A percentile compares a stretch with the other conserved stretches of the same genome.
Evolutionary conservation across 2,113 vertebrate genomes (phyloP).

Genomic region (Recurvirostra avosetta): DNA sequence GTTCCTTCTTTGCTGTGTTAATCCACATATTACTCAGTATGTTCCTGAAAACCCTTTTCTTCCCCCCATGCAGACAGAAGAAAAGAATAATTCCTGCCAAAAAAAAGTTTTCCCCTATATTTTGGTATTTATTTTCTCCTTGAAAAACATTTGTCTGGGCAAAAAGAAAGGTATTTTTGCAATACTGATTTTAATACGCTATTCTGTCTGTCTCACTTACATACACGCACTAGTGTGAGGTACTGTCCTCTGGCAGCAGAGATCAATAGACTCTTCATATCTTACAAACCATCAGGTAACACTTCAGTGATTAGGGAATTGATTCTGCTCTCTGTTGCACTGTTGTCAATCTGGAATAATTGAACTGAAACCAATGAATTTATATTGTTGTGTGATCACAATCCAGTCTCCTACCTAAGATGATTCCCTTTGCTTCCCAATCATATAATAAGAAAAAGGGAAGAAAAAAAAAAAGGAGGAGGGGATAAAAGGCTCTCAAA

Average conservation of each 20-base stretch:
- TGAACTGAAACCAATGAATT: conserved; percentile 13
- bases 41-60: neutral
- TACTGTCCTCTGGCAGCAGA: neutral
- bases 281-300: neutral
- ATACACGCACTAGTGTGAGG: neutral
- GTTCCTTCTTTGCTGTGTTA: neutral
- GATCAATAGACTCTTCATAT: conserved; percentile 17
- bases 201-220: neutral
- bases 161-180: neutral
- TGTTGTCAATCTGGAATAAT: conserved; percentile 14
- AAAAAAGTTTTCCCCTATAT: neutral
- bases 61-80: neutral
- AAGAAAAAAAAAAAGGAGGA: neutral
- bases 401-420: neutral
- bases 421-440: neutral
- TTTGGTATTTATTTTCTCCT: neutral
- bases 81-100: neutral
- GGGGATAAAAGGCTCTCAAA: neutral
- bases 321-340: neutral
- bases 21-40: neutral
- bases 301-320: neutral
- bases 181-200: neutral
- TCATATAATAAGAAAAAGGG: neutral
- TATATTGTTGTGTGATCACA: neutral
- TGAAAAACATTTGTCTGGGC: neutral